Base-by-base conservation (phyloP, 2,888 invertebrate species). In the Poecilus cupreus region DNA sequence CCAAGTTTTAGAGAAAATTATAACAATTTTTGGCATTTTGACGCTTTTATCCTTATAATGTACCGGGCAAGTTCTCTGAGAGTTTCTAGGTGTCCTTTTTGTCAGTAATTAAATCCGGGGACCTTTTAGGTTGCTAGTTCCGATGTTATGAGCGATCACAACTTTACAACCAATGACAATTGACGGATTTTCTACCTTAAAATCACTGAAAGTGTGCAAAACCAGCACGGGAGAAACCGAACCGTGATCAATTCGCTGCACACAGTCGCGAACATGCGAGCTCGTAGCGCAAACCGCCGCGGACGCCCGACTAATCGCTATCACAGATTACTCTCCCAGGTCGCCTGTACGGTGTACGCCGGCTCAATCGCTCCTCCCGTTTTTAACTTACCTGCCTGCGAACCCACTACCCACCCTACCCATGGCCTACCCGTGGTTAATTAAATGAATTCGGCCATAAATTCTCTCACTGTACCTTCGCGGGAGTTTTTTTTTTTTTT, bases 401-500 rank as follows among this genome's bases (percentile, higher is more conserved):
- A n/a, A 43, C 43, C 43, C 43, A 13, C 8, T 32, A 32, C 32
- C 32, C 8, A 32, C 49, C 49, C 13, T 4, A n/a, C n/a, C n/a
- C n/a, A n/a, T n/a, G n/a, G n/a, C n/a, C n/a, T n/a, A n/a, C 20
- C 39, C 70, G 16, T 13, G 39, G 76, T 76, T 76, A 76, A 76
- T 76, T 76, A 76, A 76, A 76, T 54, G 76, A 76, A 37, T 76
- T 68, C 13, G 20, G 22, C 13, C 39, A 37, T 70, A 70, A 70
- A 70, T 70, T 39, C 43, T 70, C 37, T 18, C 3, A 16, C 22
- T 20, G 54, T 37, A 16, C n/a, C 16, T 18, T 13, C n/a, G 10
- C 10, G n/a, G 10, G 32, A 5, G 32, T 32, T 32, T 32, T 32
- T 22, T 26, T 64, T 64, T 64, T 5, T 32, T 32, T 32, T 32